A percentile compares a stretch with the other conserved stretches of the same genome.
phyloP scores from a whole-genome alignment of 2,888 invertebrate genomes.

The Aelia acuminata region DNA sequence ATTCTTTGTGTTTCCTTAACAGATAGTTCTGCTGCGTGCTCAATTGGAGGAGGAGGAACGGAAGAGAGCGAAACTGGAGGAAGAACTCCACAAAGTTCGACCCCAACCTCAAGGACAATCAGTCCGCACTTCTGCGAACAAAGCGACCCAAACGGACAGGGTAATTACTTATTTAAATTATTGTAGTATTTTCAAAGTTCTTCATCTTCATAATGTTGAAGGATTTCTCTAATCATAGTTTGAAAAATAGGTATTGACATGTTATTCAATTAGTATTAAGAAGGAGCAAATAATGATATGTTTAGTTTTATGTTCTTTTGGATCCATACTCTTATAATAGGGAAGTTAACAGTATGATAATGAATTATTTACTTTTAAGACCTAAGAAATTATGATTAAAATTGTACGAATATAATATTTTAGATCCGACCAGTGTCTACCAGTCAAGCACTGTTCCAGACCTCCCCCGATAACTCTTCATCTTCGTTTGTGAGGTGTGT shows the following conservation, averaged over 20 bases:
- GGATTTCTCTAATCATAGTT: not conserved
- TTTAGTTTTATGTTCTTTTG: not conserved
- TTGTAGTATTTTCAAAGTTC: slow-evolving; percentile 7
- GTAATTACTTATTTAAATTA: slow-evolving; percentile 71
- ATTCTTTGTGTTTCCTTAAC: slow-evolving; percentile 4
- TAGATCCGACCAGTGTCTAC: slow-evolving; percentile 75
- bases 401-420: slow-evolving; percentile 63
- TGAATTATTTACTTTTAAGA: not conserved
- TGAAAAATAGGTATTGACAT: not conserved
- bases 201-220: not conserved
- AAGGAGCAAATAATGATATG: too few relatives aligned
- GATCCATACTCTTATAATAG: not conserved
- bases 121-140: slow-evolving; percentile 73
- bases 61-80: slow-evolving; percentile 84
- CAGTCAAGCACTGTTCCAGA: slow-evolving; percentile 73
- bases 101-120: slow-evolving; percentile 70
- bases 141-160: slow-evolving; percentile 90
- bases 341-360: not conserved
- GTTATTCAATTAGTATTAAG: too few relatives aligned
- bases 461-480: slow-evolving; percentile 71
- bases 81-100: slow-evolving; percentile 73
- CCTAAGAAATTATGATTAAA: not conserved
- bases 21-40: slow-evolving; percentile 72
- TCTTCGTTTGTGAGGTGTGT: slow-evolving; percentile 75
- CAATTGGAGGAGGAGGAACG: slow-evolving; percentile 90